Evolutionary conservation across 2,113 vertebrate genomes (phyloP).

Genomic region (Ictalurus punctatus): DNA sequence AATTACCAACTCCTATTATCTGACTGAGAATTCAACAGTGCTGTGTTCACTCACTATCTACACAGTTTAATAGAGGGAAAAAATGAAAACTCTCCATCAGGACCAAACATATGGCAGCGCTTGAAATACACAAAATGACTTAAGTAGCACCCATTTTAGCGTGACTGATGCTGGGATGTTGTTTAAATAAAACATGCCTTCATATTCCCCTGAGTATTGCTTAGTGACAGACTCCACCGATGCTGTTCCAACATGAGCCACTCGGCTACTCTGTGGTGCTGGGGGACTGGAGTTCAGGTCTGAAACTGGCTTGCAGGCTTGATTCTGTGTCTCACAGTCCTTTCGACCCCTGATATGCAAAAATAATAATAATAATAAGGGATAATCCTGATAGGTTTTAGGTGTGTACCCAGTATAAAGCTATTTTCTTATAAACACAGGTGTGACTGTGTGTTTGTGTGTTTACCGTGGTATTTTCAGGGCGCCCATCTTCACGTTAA

Average conservation of each 20-base stretch:
- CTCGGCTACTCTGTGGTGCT: slow-evolving; percentile 45
- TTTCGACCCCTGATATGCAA: slow-evolving; percentile 66
- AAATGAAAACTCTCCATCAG: background rate
- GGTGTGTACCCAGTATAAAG: background rate
- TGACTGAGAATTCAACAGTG: background rate
- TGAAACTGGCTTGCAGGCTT: slow-evolving; percentile 59
- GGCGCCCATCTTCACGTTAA: slow-evolving; percentile 69
- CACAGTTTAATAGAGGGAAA: background rate
- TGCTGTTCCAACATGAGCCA: slow-evolving; percentile 41
- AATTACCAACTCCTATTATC: background rate
- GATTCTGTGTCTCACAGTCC: slow-evolving; percentile 47
- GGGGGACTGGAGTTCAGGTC: slow-evolving; percentile 56
- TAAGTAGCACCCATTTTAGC: slow-evolving; percentile 10
- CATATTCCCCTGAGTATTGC: slow-evolving; percentile 48
- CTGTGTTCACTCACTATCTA: background rate
- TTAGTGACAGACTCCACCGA: slow-evolving; percentile 51
- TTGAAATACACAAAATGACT: background rate
- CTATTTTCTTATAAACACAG: background rate
- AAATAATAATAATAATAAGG: background rate
- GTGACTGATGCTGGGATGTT: slow-evolving; percentile 8
- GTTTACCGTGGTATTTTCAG: slow-evolving; percentile 71
- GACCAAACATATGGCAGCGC: background rate
- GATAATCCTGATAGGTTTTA: background rate
- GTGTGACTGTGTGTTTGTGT: background rate
- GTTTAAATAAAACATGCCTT: slow-evolving; percentile 23